Evolutionary conservation across 2,888 invertebrate genomes (phyloP).

Genomic region (Steromphala cineraria): DNA sequence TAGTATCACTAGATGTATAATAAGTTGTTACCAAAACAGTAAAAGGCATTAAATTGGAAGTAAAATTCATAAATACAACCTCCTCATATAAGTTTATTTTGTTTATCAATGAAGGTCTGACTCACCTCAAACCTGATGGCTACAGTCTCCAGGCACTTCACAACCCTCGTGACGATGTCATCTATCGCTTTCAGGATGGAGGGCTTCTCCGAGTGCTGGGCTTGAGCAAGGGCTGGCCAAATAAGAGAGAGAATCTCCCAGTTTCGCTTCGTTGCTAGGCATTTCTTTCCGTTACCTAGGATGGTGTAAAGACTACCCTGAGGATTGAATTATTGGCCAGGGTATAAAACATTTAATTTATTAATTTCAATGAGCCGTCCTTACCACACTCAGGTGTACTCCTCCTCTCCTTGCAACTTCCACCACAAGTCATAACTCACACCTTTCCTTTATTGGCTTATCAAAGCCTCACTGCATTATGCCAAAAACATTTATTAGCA

Average conservation of each 20-base stretch:
- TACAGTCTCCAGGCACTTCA: slow-evolving; percentile 70
- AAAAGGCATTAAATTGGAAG: too few species aligned
- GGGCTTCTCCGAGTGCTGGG: slow-evolving; percentile 90
- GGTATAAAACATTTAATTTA: not conserved
- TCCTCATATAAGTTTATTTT: not conserved
- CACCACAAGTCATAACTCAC: too few species aligned
- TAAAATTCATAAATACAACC: too few species aligned
- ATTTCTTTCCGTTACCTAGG: slow-evolving; percentile 79
- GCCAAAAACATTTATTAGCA: too few species aligned
- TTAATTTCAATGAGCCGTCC: not conserved
- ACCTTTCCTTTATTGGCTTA: too few species aligned
- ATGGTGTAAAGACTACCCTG: slow-evolving; percentile 87
- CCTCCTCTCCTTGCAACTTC: not conserved
- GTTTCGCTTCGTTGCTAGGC: slow-evolving; percentile 83
- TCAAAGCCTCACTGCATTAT: too few species aligned
- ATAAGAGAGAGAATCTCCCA: slow-evolving; percentile 84
- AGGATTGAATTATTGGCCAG: slow-evolving; percentile 33
- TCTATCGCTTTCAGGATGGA: slow-evolving; percentile 76
- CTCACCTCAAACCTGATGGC: slow-evolving; percentile 66
- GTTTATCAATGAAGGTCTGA: not conserved
- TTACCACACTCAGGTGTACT: not conserved
- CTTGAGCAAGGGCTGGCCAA: slow-evolving; percentile 87
- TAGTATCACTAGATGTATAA: too few species aligned
- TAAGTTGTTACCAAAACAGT: too few species aligned
- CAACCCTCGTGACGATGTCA: slow-evolving; percentile 73